Evolutionary conservation across 2,113 vertebrate species (phyloP).

Genomic region (Limnothrissa miodon): DNA sequence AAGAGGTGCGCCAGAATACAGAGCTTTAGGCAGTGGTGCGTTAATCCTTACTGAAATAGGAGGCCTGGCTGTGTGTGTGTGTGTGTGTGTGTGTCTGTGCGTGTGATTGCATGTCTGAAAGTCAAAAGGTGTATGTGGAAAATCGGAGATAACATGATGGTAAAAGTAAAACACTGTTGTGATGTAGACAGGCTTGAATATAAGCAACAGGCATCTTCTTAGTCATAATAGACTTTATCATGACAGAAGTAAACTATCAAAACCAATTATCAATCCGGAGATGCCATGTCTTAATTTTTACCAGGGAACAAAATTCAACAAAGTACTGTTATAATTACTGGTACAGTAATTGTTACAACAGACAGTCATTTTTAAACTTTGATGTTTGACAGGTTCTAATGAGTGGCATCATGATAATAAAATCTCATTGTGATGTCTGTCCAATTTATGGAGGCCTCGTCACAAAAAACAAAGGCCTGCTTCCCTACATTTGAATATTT

Average conservation of each 20-base stretch:
- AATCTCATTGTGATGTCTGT: background rate
- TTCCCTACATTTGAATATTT: no score
- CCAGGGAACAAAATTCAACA: background rate
- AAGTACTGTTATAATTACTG: background rate
- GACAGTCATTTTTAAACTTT: background rate
- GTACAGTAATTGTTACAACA: background rate
- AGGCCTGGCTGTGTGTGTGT: background rate
- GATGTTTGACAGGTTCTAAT: background rate
- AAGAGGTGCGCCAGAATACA: background rate
- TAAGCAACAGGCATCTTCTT: background rate
- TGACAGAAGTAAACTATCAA: background rate
- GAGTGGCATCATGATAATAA: background rate
- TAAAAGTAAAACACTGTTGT: background rate
- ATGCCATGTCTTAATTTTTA: background rate
- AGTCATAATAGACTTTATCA: background rate
- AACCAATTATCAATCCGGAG: background rate
- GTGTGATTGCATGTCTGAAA: background rate
- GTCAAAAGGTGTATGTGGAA: background rate
- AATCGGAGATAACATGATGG: background rate
- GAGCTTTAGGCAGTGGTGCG: constrained; percentile 12
- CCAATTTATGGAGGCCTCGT: background rate
- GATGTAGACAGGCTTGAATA: background rate
- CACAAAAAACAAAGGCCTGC: no score
- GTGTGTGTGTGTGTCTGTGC: background rate
- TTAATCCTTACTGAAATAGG: background rate